Percentiles rank a stretch among this genome's conserved stretches.
These are phyloP conservation scores for Sisor rabdophorus DNA, from an alignment of 2,113 vertebrate genomes.

Conservation along the genomic window DNA sequence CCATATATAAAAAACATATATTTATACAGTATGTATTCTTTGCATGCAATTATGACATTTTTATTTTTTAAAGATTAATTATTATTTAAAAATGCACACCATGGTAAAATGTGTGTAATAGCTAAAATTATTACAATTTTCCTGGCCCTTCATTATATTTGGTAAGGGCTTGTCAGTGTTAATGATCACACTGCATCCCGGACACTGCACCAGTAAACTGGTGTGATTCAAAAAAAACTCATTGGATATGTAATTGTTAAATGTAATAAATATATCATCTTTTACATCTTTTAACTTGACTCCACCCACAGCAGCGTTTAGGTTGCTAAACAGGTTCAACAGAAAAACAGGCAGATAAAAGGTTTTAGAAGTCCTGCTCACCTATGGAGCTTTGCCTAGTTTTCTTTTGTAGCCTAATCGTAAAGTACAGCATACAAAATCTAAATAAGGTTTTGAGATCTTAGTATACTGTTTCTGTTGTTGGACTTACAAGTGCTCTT, in stretches of 20 bases:
- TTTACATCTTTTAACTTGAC: background rate
- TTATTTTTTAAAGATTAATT: background rate
- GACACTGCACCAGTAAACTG: background rate
- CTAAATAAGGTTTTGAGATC: background rate
- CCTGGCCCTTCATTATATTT: too few relatives aligned
- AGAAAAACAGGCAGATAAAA: background rate
- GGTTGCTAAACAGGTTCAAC: slow-evolving; percentile 29
- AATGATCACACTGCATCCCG: background rate
- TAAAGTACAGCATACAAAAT: slow-evolving; percentile 3
- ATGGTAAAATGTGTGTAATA: background rate
- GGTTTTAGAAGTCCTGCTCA: background rate
- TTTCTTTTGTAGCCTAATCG: background rate
- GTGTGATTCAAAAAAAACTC: background rate
- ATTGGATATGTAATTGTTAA: background rate
- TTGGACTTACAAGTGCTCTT: slow-evolving; percentile 13
- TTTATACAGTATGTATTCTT: too few relatives aligned
- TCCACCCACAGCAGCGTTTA: slow-evolving; percentile 28
- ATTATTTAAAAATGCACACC: background rate
- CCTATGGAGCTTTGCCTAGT: slow-evolving; percentile 2
- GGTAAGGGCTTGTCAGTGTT: background rate
- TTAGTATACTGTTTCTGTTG: slow-evolving; percentile 4
- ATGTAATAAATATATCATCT: background rate
- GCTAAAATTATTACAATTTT: background rate
- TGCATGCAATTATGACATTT: background rate
- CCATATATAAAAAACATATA: too few relatives aligned